A percentile compares a stretch with the other conserved stretches of the same genome.
These are phyloP conservation scores for Istiophorus platypterus DNA, from an alignment of 2,113 vertebrate species.

Conservation along the genomic window DNA sequence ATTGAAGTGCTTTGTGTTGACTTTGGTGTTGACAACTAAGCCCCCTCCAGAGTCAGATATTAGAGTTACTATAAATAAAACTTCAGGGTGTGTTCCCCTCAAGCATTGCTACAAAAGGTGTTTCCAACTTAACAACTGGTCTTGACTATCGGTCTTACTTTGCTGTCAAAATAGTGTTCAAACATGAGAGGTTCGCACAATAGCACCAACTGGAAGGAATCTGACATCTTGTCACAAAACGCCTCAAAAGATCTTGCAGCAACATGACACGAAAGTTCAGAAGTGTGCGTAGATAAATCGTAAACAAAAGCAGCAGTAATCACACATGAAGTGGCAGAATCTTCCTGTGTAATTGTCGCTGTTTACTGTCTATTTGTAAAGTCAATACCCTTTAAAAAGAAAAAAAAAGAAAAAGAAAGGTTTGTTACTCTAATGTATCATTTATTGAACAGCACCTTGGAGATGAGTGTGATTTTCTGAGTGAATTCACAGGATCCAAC, in stretches of 20 bases:
- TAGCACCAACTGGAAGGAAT: background rate
- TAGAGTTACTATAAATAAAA: conserved; percentile 26
- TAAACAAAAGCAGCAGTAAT: background rate
- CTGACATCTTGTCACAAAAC: conserved; percentile 13
- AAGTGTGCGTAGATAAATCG: background rate
- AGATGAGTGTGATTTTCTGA: background rate
- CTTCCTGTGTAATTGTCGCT: no score
- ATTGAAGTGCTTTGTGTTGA: conserved; percentile 19
- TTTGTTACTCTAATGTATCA: no score
- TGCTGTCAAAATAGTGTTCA: background rate
- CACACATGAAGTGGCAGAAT: background rate
- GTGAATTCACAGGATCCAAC: background rate
- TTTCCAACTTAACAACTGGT: background rate
- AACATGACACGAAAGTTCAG: background rate
- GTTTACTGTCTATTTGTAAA: no score
- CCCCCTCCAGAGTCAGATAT: conserved; percentile 17
- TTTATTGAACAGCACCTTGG: background rate
- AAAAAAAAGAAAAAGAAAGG: no score
- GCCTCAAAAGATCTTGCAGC: background rate
- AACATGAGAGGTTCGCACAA: background rate
- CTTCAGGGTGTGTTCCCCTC: background rate
- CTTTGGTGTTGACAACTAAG: conserved; percentile 14
- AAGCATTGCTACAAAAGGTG: background rate
- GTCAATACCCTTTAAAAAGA: no score
- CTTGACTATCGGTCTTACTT: background rate